Percentiles rank a stretch among this genome's conserved stretches.
phyloP scores from a whole-genome alignment of 2,888 invertebrate genomes.

The Pristionchus entomophagus region DNA sequence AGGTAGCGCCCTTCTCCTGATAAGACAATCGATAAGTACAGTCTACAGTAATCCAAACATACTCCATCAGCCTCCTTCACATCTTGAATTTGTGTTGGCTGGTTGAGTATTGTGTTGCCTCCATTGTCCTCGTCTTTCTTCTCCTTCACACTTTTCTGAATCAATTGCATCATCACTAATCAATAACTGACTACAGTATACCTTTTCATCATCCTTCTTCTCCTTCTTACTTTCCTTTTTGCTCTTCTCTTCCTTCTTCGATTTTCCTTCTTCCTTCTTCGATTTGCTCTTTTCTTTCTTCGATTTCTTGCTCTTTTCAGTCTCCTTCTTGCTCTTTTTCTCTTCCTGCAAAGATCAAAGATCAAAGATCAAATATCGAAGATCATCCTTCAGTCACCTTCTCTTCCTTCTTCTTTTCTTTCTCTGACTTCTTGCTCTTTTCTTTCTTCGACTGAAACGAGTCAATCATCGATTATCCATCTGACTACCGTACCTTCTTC shows the following conservation, averaged over 20 bases:
- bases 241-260: constrained; percentile 11
- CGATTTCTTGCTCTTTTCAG: constrained; percentile 51
- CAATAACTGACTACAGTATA: background rate
- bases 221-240: constrained; percentile 34
- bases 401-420: constrained; percentile 47
- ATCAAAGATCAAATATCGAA: background rate
- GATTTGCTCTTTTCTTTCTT: constrained; percentile 49
- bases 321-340: constrained; percentile 34
- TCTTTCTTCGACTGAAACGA: constrained; percentile 35
- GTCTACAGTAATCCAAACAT: background rate
- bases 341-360: constrained; percentile 9
- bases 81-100: constrained; percentile 15
- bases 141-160: background rate
- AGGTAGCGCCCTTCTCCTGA: background rate
- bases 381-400: background rate
- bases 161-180: background rate
- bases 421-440: constrained; percentile 36
- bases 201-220: constrained; percentile 18
- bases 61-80: constrained; percentile 32
- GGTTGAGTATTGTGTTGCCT: background rate
- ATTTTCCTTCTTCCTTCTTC: background rate
- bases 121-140: background rate
- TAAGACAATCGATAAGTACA: background rate
- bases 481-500: background rate
- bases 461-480: constrained; percentile 11